Evolutionary conservation across 2,113 vertebrate genomes (phyloP).

Genomic region (Caretta caretta): DNA sequence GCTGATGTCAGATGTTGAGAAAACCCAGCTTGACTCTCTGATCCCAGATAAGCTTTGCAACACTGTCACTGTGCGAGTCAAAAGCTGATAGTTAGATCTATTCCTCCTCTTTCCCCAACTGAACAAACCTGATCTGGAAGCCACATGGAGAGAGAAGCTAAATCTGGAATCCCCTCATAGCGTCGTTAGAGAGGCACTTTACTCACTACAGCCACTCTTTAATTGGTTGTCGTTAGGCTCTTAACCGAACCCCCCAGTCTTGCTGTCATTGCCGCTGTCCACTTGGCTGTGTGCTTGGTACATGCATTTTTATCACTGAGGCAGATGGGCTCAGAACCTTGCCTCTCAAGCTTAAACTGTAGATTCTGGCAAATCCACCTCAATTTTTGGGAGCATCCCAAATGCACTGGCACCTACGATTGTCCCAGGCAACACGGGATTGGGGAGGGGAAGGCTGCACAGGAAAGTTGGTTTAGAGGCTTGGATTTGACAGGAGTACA

Average conservation of each 20-base stretch:
- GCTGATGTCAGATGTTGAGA: rapidly evolving
- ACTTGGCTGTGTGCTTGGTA: rapidly evolving
- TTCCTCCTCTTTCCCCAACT: not conserved
- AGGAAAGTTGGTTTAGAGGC: rapidly evolving
- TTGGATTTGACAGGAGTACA: rapidly evolving
- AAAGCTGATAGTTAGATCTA: no score
- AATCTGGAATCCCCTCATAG: not conserved
- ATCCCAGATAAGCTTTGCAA: not conserved
- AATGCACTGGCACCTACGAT: rapidly evolving
- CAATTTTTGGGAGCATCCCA: not conserved
- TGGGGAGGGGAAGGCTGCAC: not conserved
- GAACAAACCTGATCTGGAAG: not conserved
- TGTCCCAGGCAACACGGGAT: rapidly evolving
- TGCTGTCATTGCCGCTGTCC: not conserved
- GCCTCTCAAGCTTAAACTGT: not conserved
- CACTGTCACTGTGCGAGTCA: not conserved
- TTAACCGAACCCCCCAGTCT: not conserved
- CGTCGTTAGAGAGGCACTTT: not conserved
- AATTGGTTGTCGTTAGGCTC: conserved; percentile 29
- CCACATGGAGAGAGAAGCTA: not conserved
- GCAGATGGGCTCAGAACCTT: not conserved
- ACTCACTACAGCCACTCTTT: not conserved
- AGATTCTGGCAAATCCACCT: not conserved
- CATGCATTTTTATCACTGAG: not conserved
- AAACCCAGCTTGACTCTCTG: not conserved